A percentile compares a stretch with the other conserved stretches of the same genome.
Conservation (phyloP, 2,113 vertebrate species). For the Rhegmatorhina hoffmannsi region DNA sequence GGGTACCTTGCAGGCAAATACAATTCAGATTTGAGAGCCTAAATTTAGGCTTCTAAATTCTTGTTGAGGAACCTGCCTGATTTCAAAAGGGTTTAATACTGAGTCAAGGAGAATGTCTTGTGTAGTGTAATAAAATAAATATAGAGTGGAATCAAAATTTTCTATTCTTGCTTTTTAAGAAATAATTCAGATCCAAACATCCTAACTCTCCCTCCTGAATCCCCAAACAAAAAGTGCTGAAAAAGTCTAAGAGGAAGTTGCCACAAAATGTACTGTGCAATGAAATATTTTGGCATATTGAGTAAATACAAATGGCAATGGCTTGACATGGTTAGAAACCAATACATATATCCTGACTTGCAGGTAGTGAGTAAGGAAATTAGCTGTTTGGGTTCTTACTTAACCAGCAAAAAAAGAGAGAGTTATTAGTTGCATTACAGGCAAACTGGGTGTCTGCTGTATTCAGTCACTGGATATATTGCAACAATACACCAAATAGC, state of each 20-base stretch:
- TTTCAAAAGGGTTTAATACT: background rate
- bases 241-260: background rate
- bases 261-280: background rate
- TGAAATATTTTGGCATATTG: background rate
- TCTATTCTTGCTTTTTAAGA: background rate
- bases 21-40: background rate
- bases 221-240: background rate
- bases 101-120: background rate
- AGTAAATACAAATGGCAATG: background rate
- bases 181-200: background rate
- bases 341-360: background rate
- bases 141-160: background rate
- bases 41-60: background rate
- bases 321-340: background rate
- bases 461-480: background rate
- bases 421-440: background rate
- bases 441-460: background rate
- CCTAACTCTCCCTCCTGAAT: background rate
- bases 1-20: background rate
- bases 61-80: background rate
- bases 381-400: background rate
- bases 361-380: background rate
- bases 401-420: background rate
- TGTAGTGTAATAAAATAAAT: background rate
- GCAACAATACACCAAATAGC: background rate